These are phyloP conservation scores for Lasius platythorax DNA, from an alignment of 2,888 invertebrate species.

Conservation along the genomic window DNA sequence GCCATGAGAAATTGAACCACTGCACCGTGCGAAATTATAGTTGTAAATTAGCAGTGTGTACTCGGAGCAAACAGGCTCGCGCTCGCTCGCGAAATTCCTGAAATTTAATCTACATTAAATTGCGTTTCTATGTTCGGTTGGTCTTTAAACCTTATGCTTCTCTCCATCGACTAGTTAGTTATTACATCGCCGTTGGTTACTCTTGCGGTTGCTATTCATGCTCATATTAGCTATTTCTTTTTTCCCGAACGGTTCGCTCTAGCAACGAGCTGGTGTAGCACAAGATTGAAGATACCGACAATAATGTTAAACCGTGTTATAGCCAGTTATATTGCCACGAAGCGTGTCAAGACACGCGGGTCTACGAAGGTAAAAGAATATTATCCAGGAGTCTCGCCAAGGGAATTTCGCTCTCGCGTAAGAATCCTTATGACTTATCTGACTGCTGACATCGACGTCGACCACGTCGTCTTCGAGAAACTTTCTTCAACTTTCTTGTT, in stretches of 20 bases:
- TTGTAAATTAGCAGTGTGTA: slow-evolving; percentile 71
- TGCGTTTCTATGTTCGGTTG: slow-evolving; percentile 51
- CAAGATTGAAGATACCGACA: slow-evolving; percentile 7
- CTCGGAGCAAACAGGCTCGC: slow-evolving; percentile 57
- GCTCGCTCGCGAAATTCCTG: slow-evolving; percentile 61
- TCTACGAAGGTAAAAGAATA: not conserved
- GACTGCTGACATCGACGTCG: not conserved
- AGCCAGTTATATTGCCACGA: not conserved
- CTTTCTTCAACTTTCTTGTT: not conserved
- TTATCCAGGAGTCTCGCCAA: not conserved
- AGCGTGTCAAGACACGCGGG: not conserved
- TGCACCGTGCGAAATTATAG: slow-evolving; percentile 65
- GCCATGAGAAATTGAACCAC: slow-evolving; percentile 60
- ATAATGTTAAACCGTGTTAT: slow-evolving; percentile 4
- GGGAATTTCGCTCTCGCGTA: not conserved
- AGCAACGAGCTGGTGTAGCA: too few species aligned
- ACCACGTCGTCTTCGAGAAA: not conserved
- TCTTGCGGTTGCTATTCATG: not conserved
- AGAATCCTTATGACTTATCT: slow-evolving; percentile 8
- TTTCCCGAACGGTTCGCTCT: not conserved
- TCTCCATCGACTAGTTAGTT: slow-evolving; percentile 9
- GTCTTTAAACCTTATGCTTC: slow-evolving; percentile 33
- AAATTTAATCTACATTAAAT: slow-evolving; percentile 72
- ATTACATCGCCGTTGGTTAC: not conserved
- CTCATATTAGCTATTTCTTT: not conserved